Evolutionary conservation across 92 coral and sea anemone genomes (phyloP).

Genomic region (Palythoa caribaeorum): DNA sequence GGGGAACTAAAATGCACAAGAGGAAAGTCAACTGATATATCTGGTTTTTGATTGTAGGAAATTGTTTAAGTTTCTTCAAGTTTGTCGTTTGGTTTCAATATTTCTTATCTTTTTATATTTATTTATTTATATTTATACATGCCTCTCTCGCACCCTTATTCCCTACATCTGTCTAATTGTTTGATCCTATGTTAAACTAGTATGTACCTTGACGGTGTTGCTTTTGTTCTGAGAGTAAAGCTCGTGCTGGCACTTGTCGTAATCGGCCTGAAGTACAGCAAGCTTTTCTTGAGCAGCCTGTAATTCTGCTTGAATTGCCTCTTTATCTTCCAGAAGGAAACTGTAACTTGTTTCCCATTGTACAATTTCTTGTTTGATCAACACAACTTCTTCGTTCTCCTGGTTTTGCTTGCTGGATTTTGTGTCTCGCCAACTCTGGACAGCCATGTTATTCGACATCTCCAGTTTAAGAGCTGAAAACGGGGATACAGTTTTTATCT

Average conservation of each 20-base stretch:
- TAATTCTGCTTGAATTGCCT: constrained; percentile 58
- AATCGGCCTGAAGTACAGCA: constrained; percentile 64
- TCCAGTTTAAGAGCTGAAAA: constrained; percentile 51
- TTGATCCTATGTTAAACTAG: not conserved
- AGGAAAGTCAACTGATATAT: too few relatives aligned
- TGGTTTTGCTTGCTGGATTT: constrained; percentile 28
- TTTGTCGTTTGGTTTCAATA: too few relatives aligned
- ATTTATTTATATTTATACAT: too few relatives aligned
- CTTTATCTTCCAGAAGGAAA: constrained; percentile 62
- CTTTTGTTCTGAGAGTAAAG: constrained; percentile 41
- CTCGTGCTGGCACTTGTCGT: constrained; percentile 57
- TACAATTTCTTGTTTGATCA: constrained; percentile 57
- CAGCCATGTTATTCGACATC: constrained; percentile 38
- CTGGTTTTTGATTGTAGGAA: too few relatives aligned
- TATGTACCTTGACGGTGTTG: constrained; percentile 46
- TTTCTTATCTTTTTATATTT: too few relatives aligned
- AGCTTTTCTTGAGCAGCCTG: constrained; percentile 58
- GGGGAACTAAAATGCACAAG: too few relatives aligned
- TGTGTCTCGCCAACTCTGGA: not conserved
- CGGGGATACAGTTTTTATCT: not conserved
- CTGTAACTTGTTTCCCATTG: constrained; percentile 60
- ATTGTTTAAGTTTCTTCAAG: too few relatives aligned
- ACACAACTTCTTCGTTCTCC: constrained; percentile 18
- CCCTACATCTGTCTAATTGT: too few relatives aligned
- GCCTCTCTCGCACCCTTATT: too few relatives aligned